Percentiles rank a stretch among this genome's conserved stretches.
Evolutionary conservation across 2,113 vertebrate species (phyloP).

Genomic region (Mustelus asterias): DNA sequence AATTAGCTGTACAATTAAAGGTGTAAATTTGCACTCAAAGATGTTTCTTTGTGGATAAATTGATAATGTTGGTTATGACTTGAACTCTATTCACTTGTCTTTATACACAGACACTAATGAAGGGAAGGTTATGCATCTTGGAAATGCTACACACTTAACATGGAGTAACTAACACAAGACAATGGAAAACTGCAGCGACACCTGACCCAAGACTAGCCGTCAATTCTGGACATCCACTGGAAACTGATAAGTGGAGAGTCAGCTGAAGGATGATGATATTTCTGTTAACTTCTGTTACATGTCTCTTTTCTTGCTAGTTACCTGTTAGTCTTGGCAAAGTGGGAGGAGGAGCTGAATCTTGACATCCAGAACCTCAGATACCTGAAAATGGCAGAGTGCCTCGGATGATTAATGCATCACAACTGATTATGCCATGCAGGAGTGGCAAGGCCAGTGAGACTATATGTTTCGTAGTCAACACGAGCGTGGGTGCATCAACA

Average conservation of each 20-base stretch:
- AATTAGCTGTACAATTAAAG: neutral
- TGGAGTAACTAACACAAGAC: neutral
- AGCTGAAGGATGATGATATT: neutral
- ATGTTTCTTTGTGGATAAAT: neutral
- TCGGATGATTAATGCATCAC: neutral
- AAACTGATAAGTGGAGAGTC: neutral
- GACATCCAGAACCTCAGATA: neutral
- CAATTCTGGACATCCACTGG: neutral
- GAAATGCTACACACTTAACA: neutral
- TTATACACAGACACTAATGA: neutral
- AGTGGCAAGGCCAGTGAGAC: neutral
- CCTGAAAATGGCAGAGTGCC: neutral
- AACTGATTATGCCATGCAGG: neutral
- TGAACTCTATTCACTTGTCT: neutral
- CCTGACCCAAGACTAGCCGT: neutral
- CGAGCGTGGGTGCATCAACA: neutral
- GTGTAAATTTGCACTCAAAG: neutral
- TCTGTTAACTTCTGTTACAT: neutral
- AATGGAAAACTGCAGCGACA: neutral
- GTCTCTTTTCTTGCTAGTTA: neutral
- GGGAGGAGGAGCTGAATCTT: neutral
- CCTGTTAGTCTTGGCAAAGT: neutral
- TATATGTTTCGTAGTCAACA: neutral
- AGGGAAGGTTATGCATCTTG: neutral
- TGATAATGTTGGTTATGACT: neutral